Base-by-base conservation (phyloP, 2,888 invertebrate genomes). In the Theristus sp. region DNA sequence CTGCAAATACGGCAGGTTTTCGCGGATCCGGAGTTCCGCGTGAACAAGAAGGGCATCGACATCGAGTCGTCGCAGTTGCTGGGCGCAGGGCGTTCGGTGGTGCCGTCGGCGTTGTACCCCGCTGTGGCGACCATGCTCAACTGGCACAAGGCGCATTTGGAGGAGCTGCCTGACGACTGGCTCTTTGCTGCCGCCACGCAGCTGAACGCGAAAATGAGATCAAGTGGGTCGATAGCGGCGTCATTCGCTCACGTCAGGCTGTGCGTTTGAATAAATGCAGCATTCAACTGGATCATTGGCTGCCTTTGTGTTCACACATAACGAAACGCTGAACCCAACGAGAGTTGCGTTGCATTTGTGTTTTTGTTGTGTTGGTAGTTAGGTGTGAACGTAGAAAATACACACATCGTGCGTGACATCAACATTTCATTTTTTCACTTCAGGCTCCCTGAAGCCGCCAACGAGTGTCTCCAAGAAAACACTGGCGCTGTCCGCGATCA, bases 21-120 rank as follows among this genome's bases (percentile, higher is more conserved):
- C 55, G 83, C 87, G 0, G 96, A 96, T 76, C 85, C 87, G 0
- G 93, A 94, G 70, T 86, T 85, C 75, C 87, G 88, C 76, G 84
- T 96, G 57, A 91, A 93, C 77, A 89, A 88, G 73, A 84, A 86
- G 65, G 82, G 84, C 1, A 82, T 90, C 76, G 83, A 84, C 0
- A 83, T 84, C 68, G 79, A 80, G 26, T 79, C 82, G 62, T 56
- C 61, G 2, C 63, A 62, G 30, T 58, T 59, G 63, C 62, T 27
- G 55, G 26, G 27, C 13, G 55, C 28, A 25, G 49, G 60, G 31
- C 61, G 57, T 3, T 28, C 64, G 26, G 63, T 68, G 0, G 62
- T 67, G 0, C 69, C 69, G 13, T 65, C 68, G 20, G 67, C 68
- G 1, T 57, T 71, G 13, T 87, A 86, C 72, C 88, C 91, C 1